Evolutionary conservation across 2,113 vertebrate species (phyloP).

Genomic region (Spheniscus mendiculus): DNA sequence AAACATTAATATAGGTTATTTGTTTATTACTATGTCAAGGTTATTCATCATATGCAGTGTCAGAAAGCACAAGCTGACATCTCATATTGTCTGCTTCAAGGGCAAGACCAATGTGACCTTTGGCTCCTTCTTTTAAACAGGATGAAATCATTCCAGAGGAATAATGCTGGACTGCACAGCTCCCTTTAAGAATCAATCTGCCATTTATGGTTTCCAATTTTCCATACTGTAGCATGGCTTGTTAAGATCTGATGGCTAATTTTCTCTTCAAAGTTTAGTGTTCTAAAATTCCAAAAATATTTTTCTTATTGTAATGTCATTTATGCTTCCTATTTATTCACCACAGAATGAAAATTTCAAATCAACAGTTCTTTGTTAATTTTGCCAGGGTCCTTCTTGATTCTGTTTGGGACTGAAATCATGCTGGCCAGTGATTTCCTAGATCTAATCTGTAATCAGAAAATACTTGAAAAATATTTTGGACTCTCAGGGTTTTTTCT

Average conservation of each 20-base stretch:
- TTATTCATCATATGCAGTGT: conserved; percentile 68
- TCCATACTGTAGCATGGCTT: background rate
- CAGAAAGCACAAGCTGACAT: conserved; percentile 72
- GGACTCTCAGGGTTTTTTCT: background rate
- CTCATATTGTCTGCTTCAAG: conserved; percentile 71
- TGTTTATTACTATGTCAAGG: conserved; percentile 65
- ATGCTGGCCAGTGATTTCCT: background rate
- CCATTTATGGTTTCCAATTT: conserved; percentile 34
- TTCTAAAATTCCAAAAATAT: background rate
- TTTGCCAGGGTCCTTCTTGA: background rate
- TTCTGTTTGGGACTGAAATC: background rate
- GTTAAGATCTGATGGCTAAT: conserved; percentile 47
- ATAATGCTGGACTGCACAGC: conserved; percentile 26
- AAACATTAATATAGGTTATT: conserved; percentile 45
- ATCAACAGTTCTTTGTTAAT: background rate
- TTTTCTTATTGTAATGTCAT: background rate
- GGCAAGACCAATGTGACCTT: conserved; percentile 70
- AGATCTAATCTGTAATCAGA: background rate
- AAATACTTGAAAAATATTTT: background rate
- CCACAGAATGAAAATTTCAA: background rate
- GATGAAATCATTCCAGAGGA: conserved; percentile 60
- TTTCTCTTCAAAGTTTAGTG: background rate
- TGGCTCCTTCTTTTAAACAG: conserved; percentile 68
- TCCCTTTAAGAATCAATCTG: conserved; percentile 47
- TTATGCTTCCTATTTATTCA: background rate